These are phyloP conservation scores for Agrochola circellaris DNA, from an alignment of 2,888 invertebrate species.

Conservation along the genomic window DNA sequence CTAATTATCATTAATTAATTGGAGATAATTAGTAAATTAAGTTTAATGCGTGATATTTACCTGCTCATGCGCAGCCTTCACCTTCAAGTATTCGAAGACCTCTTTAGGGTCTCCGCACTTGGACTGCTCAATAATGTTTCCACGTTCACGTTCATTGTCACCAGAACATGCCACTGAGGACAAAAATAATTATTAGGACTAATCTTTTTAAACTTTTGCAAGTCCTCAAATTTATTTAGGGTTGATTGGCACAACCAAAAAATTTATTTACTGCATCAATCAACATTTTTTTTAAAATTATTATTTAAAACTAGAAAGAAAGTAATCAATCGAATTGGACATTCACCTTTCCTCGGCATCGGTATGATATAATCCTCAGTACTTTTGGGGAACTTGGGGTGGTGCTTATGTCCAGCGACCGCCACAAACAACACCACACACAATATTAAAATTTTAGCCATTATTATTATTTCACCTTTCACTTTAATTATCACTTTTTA, in stretches of 20 bases:
- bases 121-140: slow-evolving; percentile 81
- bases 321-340: slow-evolving; percentile 11
- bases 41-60: slow-evolving; percentile 69
- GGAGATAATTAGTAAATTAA: background rate
- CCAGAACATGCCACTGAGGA: slow-evolving; percentile 81
- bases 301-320: background rate
- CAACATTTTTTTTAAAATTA: background rate
- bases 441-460: slow-evolving; percentile 81
- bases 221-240: background rate
- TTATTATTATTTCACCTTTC: slow-evolving; percentile 67
- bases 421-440: slow-evolving; percentile 79
- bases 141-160: slow-evolving; percentile 76
- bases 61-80: slow-evolving; percentile 81
- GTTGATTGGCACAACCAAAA: fast-evolving
- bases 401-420: slow-evolving; percentile 76
- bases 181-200: slow-evolving; percentile 55
- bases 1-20: slow-evolving; percentile 12
- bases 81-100: slow-evolving; percentile 81
- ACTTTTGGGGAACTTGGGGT: slow-evolving; percentile 81
- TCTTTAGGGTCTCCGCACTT: slow-evolving; percentile 86
- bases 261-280: too few species aligned
- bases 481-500: slow-evolving; percentile 68
- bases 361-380: slow-evolving; percentile 69
- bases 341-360: slow-evolving; percentile 80
- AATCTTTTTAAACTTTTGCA: too few species aligned